Percentiles rank a stretch among this genome's conserved stretches.
Conservation (phyloP, 2,113 vertebrate genomes). For the Centropus unirufus region DNA sequence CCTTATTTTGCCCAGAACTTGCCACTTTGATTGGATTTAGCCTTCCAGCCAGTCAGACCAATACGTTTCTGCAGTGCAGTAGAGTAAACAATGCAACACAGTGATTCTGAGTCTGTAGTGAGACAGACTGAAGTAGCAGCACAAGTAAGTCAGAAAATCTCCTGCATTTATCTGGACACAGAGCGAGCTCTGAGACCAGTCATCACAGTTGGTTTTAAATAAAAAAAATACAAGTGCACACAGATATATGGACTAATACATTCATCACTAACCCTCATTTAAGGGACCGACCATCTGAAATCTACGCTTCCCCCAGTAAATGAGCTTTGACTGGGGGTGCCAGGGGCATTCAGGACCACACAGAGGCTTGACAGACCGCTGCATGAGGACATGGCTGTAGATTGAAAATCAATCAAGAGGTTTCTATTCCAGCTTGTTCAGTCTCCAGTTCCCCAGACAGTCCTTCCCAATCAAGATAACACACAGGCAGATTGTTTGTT, state of each 20-base stretch:
- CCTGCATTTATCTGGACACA: conserved; percentile 46
- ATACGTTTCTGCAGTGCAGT: conserved; percentile 35
- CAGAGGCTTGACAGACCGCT: not conserved
- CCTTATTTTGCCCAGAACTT: conserved; percentile 15
- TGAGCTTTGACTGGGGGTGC: not conserved
- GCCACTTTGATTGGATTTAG: not conserved
- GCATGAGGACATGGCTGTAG: not conserved
- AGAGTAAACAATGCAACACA: conserved; percentile 50
- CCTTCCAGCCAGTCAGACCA: conserved; percentile 16
- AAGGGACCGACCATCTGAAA: not conserved
- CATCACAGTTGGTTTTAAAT: conserved; percentile 52
- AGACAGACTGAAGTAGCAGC: conserved; percentile 65
- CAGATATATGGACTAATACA: conserved; percentile 32
- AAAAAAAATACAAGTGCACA: conserved; percentile 18
- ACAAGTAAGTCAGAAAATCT: conserved; percentile 27
- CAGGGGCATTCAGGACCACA: not conserved
- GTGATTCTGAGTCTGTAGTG: conserved; percentile 39
- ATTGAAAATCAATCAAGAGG: conserved; percentile 25
- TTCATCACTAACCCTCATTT: conserved; percentile 19
- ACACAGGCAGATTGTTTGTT: conserved; percentile 67
- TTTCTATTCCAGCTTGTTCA: conserved; percentile 31
- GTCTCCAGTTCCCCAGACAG: conserved; percentile 20
- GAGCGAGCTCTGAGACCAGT: conserved; percentile 32
- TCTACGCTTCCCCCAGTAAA: not conserved
- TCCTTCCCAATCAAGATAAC: conserved; percentile 57